A percentile compares a stretch with the other conserved stretches of the same genome.
These are phyloP conservation scores for Drosophila kepulauana DNA, from an alignment of 1,140 invertebrate species.

Conservation along the genomic window DNA sequence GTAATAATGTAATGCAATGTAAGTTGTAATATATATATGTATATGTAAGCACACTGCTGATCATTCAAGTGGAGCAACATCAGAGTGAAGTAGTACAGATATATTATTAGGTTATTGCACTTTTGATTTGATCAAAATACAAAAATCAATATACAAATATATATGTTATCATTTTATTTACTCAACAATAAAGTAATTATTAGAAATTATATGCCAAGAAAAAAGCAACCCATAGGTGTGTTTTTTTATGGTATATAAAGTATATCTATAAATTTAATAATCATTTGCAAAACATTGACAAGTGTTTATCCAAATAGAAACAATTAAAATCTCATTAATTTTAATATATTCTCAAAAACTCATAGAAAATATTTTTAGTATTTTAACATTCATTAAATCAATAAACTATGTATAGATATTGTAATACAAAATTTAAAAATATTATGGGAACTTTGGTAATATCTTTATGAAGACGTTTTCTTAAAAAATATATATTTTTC, in stretches of 20 bases:
- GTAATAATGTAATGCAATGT: slow-evolving; percentile 10
- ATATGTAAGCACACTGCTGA: slow-evolving; percentile 4
- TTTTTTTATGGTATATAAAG: neutral
- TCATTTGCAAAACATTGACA: neutral
- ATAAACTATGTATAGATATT: too few species aligned
- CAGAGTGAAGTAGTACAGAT: too few species aligned
- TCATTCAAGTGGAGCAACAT: neutral
- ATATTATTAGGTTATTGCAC: neutral
- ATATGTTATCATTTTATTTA: too few species aligned
- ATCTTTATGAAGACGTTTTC: too few species aligned
- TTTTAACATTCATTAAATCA: too few species aligned
- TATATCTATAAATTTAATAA: neutral
- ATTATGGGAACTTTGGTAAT: too few species aligned
- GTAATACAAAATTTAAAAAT: too few species aligned
- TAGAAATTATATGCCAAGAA: neutral
- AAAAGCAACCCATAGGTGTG: neutral
- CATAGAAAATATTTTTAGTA: too few species aligned
- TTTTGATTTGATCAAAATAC: neutral
- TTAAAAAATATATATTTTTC: too few species aligned
- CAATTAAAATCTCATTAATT: neutral
- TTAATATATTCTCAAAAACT: too few species aligned
- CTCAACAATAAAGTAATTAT: neutral
- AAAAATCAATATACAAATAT: neutral
- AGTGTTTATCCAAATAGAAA: neutral
- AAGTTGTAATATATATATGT: neutral